Conservation (phyloP, 2,113 vertebrate species). For the Lethenteron camtschaticum region DNA sequence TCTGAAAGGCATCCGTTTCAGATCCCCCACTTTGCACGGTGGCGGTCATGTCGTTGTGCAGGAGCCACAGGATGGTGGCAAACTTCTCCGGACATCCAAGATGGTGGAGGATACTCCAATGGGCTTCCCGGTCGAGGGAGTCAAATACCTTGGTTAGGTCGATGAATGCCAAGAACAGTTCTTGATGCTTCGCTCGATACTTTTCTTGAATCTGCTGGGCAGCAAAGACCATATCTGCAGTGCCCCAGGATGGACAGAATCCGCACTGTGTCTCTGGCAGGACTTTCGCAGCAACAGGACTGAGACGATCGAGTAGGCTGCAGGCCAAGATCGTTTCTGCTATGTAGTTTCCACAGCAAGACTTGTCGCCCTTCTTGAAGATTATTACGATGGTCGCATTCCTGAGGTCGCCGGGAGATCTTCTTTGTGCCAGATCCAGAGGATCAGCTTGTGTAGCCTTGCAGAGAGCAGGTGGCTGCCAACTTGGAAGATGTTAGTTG, state of each 20-base stretch:
- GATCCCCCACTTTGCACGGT: neutral
- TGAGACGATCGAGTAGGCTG: neutral
- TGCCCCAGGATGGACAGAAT: neutral
- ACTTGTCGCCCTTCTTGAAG: neutral
- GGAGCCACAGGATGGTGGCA: neutral
- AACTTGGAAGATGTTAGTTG: neutral
- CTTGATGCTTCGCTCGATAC: neutral
- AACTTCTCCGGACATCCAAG: neutral
- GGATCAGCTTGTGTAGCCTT: too few relatives aligned
- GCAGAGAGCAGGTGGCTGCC: neutral
- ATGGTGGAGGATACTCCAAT: neutral
- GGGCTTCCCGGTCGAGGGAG: neutral
- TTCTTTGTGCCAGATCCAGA: too few relatives aligned
- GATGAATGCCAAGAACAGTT: neutral
- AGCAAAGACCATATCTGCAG: neutral
- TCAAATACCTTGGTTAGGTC: neutral
- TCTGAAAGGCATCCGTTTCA: neutral
- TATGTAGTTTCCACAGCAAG: neutral
- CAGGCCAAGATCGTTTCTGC: neutral
- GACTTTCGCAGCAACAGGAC: neutral
- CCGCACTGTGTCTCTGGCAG: neutral
- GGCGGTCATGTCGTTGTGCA: neutral
- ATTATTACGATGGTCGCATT: neutral
- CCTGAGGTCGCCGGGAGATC: too few relatives aligned
- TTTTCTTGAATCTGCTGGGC: neutral